Base-by-base conservation (phyloP, 2,113 vertebrate species). In the Neopipo cinnamomea region DNA sequence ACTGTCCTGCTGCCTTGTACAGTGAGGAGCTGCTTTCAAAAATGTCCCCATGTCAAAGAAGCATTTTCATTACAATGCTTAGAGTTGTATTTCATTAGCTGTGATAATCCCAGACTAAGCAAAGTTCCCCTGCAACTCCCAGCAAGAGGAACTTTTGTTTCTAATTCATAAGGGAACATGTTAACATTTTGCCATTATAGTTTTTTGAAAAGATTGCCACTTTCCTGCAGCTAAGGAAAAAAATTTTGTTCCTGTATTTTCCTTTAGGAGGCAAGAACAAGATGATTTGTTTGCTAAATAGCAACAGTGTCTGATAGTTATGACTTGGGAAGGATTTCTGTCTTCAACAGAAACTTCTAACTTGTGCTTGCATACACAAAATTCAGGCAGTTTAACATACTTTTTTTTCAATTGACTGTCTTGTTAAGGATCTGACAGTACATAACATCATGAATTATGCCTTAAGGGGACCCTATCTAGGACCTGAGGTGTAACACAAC, bases 21-120 rank as follows among this genome's bases (percentile, higher is more conserved):
- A 58, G 56, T 56, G 56, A 72, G 62, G 10, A 95, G 44, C 47
- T 41, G 6, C n/a, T 89, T 93, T 53, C 39, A 66, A 28, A 73
- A 91, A 67, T 28, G 10, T 52, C 50, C 58, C 46, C 49, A 33
- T 41, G 67, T 53, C 31, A 59, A 37, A 67, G 59, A 56, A 70
- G 27, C 42, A 47, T 73, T 91, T 92, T 71, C 88, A 24, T 66
- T 42, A 42, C 74, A 73, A 1, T 55, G 37, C 67, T 82, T 85
- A 44, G 61, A 92, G 76, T 78, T 87, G 61, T 56, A 41, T 68
- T 93, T 93, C 50, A 63, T 88, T 85, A 93, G 44, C 56, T 75
- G 21, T 44, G n/a, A 74, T 85, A 96, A 91, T 93, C 84, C 77
- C 58, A 95, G 31, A 65, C n/a, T 53, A 87, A 77, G 65, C 35